phyloP scores from a whole-genome alignment of 2,113 vertebrate species.

The Myodes glareolus region DNA sequence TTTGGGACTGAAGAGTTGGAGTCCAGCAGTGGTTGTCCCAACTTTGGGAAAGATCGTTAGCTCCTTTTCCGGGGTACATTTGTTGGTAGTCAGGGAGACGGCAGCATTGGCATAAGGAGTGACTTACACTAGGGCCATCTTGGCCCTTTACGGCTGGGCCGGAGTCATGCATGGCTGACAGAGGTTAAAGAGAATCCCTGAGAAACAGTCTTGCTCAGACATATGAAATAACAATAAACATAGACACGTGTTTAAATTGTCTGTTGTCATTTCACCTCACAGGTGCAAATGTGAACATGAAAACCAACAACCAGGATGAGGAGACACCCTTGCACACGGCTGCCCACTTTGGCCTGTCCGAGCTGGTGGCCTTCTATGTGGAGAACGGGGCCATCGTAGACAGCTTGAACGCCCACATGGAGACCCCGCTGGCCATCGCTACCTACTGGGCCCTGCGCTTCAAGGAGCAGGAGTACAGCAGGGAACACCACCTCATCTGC shows the following conservation, averaged over 20 bases:
- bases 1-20: neutral
- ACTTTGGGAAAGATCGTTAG: neutral
- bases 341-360: constrained; percentile 90
- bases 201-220: neutral
- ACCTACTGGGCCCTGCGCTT: constrained; percentile 93
- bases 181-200: neutral
- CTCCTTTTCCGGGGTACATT: neutral
- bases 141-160: neutral
- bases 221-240: neutral
- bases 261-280: neutral
- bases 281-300: constrained; percentile 93
- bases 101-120: constrained; percentile 65
- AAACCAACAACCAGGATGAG: constrained; percentile 90
- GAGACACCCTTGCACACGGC: constrained; percentile 93
- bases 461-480: constrained; percentile 92
- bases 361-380: constrained; percentile 92
- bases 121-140: neutral
- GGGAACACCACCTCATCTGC: constrained; percentile 92
- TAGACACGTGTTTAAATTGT: neutral
- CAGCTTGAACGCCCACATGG: constrained; percentile 89
- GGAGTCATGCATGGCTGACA: rapidly evolving
- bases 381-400: constrained; percentile 90
- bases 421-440: constrained; percentile 93
- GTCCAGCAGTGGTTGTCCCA: rapidly evolving
- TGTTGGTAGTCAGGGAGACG: constrained; percentile 62